Evolutionary conservation across 2,797 vertebrate species (phyloP), one percentile per base, ranked within the genome.

Genomic region (Catostomus latipinnis): DNA sequence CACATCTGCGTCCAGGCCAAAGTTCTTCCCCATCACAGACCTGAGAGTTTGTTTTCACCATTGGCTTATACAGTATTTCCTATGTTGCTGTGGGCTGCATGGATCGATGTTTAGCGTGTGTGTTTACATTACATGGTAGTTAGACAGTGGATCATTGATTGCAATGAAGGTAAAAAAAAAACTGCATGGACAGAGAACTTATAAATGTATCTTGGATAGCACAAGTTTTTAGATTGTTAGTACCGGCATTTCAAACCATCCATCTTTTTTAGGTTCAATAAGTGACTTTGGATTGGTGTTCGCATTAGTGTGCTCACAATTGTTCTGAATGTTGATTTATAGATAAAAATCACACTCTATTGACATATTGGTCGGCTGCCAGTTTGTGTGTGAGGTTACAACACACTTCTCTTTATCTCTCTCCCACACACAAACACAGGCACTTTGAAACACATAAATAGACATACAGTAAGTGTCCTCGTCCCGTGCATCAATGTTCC

Each of bases 31-130:
- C 18, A 56, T 63, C 67, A 53, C 76, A 68, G 49, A 58, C 57
- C 76, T 6, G 68, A 65, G 71, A 66, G 74, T 63, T 50, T 73
- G 72, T 74, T 84, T 86, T 68, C 74, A 60, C 70, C 49, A 34
- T 62, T 72, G 56, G 62, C 46, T 82, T 84, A 81, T 56, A 79
- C 84, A 82, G 16, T 18, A 18, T 18, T 18, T 86, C 82, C 71
- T 82, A 22, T 58, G 74, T 81, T 86, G 74, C 54, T 82, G 81
- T 82, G 81, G 78, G 80, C 45, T 22, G 16, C 69, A 84, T 83
- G 85, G 83, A 86, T 86, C 83, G 84, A 82, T 86, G 83, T 43
- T 65, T 65, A 70, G 54, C 80, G 69, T 12, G 63, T 72, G 57
- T 71, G 85, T 68, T 84, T 84, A 74, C 82, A 71, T 83, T 84